phyloP scores from a whole-genome alignment of 2,888 invertebrate genomes.

The Pharmacophagus antenor region DNA sequence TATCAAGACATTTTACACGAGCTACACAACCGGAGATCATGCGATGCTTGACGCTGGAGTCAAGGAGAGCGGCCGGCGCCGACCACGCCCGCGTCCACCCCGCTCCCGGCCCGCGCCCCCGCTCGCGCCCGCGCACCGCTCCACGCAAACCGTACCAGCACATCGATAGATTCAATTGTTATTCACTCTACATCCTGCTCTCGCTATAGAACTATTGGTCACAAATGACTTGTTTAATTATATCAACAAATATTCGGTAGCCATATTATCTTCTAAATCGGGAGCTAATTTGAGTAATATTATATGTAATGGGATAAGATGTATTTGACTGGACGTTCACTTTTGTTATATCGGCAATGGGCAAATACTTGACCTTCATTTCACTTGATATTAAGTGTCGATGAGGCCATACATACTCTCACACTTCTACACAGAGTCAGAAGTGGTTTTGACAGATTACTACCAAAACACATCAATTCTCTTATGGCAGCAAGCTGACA shows the following conservation, averaged over 20 bases:
- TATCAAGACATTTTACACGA: conserved; percentile 45
- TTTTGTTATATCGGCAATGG: too few relatives aligned
- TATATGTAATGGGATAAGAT: too few relatives aligned
- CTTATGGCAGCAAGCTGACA: too few relatives aligned
- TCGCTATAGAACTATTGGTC: conserved; percentile 29
- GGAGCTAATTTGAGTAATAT: too few relatives aligned
- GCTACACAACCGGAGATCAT: conserved; percentile 67
- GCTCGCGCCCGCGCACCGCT: conserved; percentile 46
- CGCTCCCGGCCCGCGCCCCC: conserved; percentile 46
- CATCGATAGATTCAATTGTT: conserved; percentile 54
- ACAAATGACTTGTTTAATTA: conserved; percentile 28
- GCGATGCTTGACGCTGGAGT: conserved; percentile 79
- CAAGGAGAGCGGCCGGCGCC: conserved; percentile 80
- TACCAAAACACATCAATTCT: too few relatives aligned
- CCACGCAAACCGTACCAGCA: conserved; percentile 46
- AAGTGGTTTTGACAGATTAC: too few relatives aligned
- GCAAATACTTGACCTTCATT: too few relatives aligned
- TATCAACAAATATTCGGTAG: conserved; percentile 26
- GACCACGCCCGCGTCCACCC: conserved; percentile 70
- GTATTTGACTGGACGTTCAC: too few relatives aligned
- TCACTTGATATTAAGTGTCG: too few relatives aligned
- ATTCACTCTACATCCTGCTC: conserved; percentile 61
- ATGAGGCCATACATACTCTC: too few relatives aligned
- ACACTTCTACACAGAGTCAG: too few relatives aligned
- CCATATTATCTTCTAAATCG: conserved; percentile 21